A percentile compares a stretch with the other conserved stretches of the same genome.
These are phyloP conservation scores for Carduelis carduelis DNA, from an alignment of 2,797 vertebrate genomes.

Conservation along the genomic window DNA sequence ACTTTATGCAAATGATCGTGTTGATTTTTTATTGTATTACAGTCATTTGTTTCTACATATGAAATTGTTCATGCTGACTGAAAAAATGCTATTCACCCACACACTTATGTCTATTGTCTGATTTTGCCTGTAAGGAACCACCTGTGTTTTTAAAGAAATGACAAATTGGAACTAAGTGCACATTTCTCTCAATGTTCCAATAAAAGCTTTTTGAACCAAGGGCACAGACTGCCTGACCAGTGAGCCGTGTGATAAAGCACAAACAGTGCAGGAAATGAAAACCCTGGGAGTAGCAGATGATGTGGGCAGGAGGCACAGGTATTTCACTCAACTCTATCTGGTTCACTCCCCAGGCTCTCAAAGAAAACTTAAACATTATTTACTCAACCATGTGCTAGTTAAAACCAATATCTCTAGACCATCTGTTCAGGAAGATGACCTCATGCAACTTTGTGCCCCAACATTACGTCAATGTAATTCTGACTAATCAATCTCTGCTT, in stretches of 20 bases:
- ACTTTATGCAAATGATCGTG: neutral
- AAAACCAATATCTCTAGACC: conserved; percentile 73
- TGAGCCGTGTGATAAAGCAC: conserved; percentile 76
- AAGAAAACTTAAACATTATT: conserved; percentile 74
- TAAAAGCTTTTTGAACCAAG: conserved; percentile 61
- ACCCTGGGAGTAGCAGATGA: conserved; percentile 78
- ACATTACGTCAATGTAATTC: conserved; percentile 55
- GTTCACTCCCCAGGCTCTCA: conserved; percentile 74
- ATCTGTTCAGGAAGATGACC: conserved; percentile 79
- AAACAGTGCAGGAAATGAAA: conserved; percentile 82
- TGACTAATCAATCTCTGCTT: conserved; percentile 47
- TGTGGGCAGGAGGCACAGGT: conserved; percentile 70
- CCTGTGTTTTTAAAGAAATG: neutral
- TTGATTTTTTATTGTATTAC: neutral
- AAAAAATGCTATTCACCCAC: neutral
- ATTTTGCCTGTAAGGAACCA: conserved; percentile 17
- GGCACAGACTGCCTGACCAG: conserved; percentile 70
- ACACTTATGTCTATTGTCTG: neutral
- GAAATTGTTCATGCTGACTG: neutral
- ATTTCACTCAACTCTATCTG: conserved; percentile 67
- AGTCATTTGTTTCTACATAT: neutral
- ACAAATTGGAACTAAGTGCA: conserved; percentile 4
- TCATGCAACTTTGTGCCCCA: conserved; percentile 50
- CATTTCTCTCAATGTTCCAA: conserved; percentile 14
- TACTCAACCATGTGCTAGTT: conserved; percentile 74